Base-by-base conservation (phyloP, 2,888 invertebrate genomes). In the Ganaspis brasiliensis region DNA sequence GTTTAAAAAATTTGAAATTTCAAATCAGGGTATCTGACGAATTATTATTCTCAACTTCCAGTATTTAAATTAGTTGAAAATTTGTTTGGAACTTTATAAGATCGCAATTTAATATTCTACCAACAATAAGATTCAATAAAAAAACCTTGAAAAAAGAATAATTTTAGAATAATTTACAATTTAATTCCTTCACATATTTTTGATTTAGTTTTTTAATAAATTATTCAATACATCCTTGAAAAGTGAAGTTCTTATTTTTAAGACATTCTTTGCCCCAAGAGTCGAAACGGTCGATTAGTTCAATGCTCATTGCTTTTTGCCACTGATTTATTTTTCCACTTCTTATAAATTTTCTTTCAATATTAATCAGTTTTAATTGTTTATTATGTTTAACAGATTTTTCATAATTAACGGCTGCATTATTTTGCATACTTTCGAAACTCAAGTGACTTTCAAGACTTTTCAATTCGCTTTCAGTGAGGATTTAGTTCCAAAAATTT, bases 381-480 rank as follows among this genome's bases (percentile, higher is more conserved):
- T 89, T 90, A 59, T 90, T 90, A 40, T 91, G 78, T 75, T 91
- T 85, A 0, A 89, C 81, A 9, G 88, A 85, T 4, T 88, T 87
- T 83, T 93, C 93, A 81, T 92, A 92, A 87, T 95, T 84, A 0
- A 84, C 93, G 37, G 92, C 92, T 70, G 93, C 92, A 86, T 94
- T 95, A 24, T 92, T 92, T 82, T 92, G 92, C 88, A 95, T 93
- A 78, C 89, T 93, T 19, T 93, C 92, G 85, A 95, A 95, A 81
- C 93, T 93, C 71, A 95, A 93, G 82, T 94, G 94, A 0, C 92
- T 85, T 0, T 92, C 91, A 26, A 95, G 89, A 0, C 83, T 63
- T 6, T 90, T 81, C 6, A 94, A 85, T 79, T 94, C 90, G 94
- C 52, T 9, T 0, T 91, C 90, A 0, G 92, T 92, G 88, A n/a